These are phyloP conservation scores for Drosophila stalkeri DNA, from an alignment of 2,888 invertebrate species.

Conservation along the genomic window DNA sequence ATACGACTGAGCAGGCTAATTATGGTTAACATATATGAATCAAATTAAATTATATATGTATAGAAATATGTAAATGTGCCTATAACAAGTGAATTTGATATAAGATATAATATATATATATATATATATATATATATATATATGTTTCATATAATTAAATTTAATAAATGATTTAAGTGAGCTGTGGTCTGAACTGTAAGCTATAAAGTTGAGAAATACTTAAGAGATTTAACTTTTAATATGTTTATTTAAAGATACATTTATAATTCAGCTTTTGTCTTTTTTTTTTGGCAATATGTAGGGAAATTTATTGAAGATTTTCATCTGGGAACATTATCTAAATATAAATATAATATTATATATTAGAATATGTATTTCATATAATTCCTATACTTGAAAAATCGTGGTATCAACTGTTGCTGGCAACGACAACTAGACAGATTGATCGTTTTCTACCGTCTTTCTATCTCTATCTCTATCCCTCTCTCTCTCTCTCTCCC, in stretches of 20 bases:
- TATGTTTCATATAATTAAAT: not conserved
- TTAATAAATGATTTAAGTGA: not conserved
- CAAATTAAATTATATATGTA: conserved; percentile 1
- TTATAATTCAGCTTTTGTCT: no score
- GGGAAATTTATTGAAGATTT: not conserved
- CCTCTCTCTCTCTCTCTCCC: not conserved
- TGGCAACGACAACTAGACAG: conserved; percentile 10
- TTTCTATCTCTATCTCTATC: not conserved
- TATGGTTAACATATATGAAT: conserved; percentile 19
- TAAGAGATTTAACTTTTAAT: not conserved
- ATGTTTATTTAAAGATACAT: not conserved
- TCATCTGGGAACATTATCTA: not conserved
- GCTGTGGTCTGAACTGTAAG: no score
- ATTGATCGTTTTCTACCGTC: not conserved
- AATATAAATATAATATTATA: not conserved
- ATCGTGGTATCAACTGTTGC: conserved; percentile 16
- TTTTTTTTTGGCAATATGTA: no score
- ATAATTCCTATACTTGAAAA: conserved; percentile 15
- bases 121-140: no score
- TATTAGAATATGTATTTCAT: not conserved
- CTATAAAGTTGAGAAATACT: not conserved
- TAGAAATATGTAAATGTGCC: not conserved
- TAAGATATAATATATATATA: no score
- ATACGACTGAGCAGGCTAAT: conserved; percentile 48
- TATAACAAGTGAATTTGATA: no score